Evolutionary conservation across 2,113 vertebrate genomes (phyloP).

Genomic region (Gopherus evgoodei): DNA sequence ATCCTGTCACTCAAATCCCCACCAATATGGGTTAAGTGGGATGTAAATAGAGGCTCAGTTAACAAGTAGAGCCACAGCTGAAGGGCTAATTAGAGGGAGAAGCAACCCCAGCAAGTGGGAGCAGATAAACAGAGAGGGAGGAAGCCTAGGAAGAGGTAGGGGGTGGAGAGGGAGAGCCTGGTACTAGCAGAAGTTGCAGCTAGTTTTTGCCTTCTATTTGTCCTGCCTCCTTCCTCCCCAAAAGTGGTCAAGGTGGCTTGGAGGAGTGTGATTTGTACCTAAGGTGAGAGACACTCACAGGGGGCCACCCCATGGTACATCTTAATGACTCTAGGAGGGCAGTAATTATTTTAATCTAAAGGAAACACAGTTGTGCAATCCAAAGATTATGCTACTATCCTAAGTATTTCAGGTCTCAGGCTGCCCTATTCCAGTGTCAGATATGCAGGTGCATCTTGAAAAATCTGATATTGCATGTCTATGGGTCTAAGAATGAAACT

Average conservation of each 20-base stretch:
- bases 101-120: background rate
- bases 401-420: background rate
- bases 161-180: too few species aligned
- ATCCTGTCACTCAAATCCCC: background rate
- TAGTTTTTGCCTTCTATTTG: too few species aligned
- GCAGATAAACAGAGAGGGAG: background rate
- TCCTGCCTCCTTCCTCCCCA: too few species aligned
- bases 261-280: too few species aligned
- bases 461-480: fast-evolving
- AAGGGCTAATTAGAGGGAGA: background rate
- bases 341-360: background rate
- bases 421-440: too few species aligned
- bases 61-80: background rate
- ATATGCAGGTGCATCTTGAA: background rate
- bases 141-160: background rate
- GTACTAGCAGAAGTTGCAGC: too few species aligned
- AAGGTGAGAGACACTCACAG: too few species aligned
- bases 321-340: background rate
- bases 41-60: background rate
- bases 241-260: too few species aligned
- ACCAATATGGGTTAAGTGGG: background rate
- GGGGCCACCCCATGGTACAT: too few species aligned
- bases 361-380: background rate
- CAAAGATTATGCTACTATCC: background rate
- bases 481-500: background rate